phyloP scores from a whole-genome alignment of 2,797 vertebrate species.

The Momotus momota region DNA sequence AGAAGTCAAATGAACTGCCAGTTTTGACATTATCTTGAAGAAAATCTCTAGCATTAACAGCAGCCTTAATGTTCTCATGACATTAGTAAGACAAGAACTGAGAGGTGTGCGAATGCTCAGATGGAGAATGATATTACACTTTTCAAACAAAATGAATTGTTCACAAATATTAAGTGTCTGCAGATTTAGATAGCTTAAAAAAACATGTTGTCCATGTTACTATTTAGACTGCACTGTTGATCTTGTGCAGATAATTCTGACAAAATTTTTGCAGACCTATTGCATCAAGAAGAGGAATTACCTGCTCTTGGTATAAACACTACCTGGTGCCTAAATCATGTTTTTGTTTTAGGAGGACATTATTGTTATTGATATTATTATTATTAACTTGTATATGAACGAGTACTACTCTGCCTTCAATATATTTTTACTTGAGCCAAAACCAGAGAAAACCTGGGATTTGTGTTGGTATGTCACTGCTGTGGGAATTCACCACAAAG shows the following conservation, averaged over 20 bases:
- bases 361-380: neutral
- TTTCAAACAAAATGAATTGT: neutral
- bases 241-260: neutral
- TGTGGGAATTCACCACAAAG: neutral
- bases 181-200: neutral
- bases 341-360: neutral
- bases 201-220: neutral
- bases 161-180: neutral
- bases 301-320: neutral
- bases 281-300: neutral
- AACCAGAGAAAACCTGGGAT: neutral
- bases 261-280: neutral
- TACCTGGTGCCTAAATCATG: neutral
- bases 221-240: neutral
- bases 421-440: neutral
- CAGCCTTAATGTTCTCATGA: neutral
- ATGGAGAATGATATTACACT: neutral
- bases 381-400: neutral
- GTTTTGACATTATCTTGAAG: neutral
- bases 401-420: neutral
- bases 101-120: neutral
- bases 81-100: neutral
- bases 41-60: neutral
- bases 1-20: neutral
- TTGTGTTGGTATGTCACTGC: neutral